Percentiles rank a stretch among this genome's conserved stretches.
Conservation (phyloP, 2,797 vertebrate species). For the Amniataba percoides region DNA sequence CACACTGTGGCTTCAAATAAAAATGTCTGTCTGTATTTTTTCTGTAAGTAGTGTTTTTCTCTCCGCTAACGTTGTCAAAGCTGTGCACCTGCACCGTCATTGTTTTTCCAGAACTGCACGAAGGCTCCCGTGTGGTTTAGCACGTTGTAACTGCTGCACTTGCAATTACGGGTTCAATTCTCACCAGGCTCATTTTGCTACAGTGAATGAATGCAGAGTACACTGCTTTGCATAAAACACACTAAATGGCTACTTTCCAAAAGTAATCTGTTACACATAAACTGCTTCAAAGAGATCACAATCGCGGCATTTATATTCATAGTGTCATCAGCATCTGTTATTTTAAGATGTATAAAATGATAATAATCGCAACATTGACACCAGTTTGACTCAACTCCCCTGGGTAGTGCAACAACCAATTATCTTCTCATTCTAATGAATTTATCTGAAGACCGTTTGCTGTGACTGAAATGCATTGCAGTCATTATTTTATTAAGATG, state of each 20-base stretch:
- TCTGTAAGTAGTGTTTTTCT: constrained; percentile 41
- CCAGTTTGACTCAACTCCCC: constrained; percentile 15
- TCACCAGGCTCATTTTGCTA: constrained; percentile 68
- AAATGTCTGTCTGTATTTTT: constrained; percentile 33
- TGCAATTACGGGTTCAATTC: constrained; percentile 75
- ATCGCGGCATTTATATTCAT: constrained; percentile 5
- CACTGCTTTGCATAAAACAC: constrained; percentile 66
- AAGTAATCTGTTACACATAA: constrained; percentile 45
- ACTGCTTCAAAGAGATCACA: constrained; percentile 22
- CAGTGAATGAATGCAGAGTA: constrained; percentile 51
- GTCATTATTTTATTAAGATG: constrained; percentile 12
- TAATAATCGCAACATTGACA: constrained; percentile 29
- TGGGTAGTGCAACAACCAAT: constrained; percentile 8
- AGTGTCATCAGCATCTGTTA: constrained; percentile 31
- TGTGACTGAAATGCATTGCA: neutral
- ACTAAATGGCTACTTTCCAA: constrained; percentile 33
- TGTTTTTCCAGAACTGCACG: constrained; percentile 49
- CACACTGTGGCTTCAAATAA: constrained; percentile 35
- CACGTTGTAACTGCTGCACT: constrained; percentile 67
- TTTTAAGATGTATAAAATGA: constrained; percentile 28
- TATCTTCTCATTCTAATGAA: neutral
- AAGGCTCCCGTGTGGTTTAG: constrained; percentile 61
- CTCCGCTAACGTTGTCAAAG: constrained; percentile 20
- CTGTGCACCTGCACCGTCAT: constrained; percentile 61
- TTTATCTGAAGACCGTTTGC: neutral